phyloP scores from a whole-genome alignment of 2,888 invertebrate genomes.

The Lepidocyrtoides sp. region DNA sequence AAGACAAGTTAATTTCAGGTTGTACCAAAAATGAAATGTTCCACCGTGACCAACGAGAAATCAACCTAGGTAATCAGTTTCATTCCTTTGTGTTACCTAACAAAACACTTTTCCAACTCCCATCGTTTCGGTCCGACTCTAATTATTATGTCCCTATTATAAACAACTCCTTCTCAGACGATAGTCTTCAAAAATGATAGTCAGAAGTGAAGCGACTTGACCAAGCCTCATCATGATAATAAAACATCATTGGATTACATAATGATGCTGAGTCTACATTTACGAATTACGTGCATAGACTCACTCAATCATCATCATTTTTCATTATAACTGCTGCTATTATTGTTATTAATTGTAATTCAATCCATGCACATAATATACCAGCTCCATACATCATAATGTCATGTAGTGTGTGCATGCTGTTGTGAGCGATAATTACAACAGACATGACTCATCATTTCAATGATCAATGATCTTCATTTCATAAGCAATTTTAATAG shows the following conservation, averaged over 20 bases:
- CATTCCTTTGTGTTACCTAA: too few relatives aligned
- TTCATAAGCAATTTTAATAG: neutral
- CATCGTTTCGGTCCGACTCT: neutral
- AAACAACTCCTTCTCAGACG: too few relatives aligned
- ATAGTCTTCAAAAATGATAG: too few relatives aligned
- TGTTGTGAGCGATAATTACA: neutral
- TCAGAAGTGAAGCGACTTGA: neutral
- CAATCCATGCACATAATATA: neutral
- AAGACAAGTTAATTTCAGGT: constrained; percentile 6
- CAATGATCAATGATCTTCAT: constrained; percentile 17
- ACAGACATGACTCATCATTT: constrained; percentile 9
- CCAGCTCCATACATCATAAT: neutral
- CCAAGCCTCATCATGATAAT: neutral
- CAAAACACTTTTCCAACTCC: neutral
- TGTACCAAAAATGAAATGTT: neutral
- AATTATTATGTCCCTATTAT: too few relatives aligned
- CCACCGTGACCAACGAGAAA: too few relatives aligned
- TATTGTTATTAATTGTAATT: neutral
- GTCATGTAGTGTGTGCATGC: neutral
- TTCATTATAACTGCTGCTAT: neutral
- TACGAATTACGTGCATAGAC: neutral
- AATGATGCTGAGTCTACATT: neutral
- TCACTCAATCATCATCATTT: neutral
- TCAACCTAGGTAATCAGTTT: neutral
- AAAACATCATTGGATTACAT: neutral